These are phyloP conservation scores for Montipora cactus DNA, from an alignment of 64 coral and sea anemone genomes.

Conservation along the genomic window DNA sequence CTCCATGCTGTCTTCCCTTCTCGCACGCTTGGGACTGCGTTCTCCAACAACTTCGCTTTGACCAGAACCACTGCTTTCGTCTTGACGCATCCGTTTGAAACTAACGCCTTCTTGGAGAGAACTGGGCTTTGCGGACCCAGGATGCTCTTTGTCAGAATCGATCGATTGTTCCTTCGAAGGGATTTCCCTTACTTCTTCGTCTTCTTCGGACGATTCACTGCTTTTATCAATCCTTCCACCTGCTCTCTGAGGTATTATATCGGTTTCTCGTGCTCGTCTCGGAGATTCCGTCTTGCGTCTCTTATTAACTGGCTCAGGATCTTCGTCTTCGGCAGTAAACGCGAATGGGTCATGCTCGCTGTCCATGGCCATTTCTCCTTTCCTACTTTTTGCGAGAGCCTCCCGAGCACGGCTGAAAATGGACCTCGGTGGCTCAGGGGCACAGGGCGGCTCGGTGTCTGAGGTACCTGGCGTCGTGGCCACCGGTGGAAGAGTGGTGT, in stretches of 20 bases:
- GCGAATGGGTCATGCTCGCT: conserved; percentile 53
- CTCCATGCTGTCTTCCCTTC: not conserved
- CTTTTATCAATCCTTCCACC: not conserved
- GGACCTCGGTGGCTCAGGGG: conserved; percentile 4
- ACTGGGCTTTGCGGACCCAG: not conserved
- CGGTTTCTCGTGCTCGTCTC: not conserved
- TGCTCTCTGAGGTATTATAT: not conserved
- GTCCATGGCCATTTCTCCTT: not conserved
- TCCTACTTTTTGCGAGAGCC: not conserved
- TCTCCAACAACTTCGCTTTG: not conserved
- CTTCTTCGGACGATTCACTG: not conserved
- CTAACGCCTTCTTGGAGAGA: not conserved
- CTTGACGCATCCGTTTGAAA: not conserved
- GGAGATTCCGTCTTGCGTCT: conserved; percentile 24
- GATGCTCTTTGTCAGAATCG: not conserved
- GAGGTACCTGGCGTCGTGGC: not conserved
- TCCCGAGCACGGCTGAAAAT: conserved; percentile 54
- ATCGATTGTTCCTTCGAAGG: not conserved
- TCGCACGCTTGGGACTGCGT: not conserved
- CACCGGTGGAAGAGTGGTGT: not conserved
- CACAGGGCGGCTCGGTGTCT: not conserved
- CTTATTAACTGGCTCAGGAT: conserved; percentile 1
- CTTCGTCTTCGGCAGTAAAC: conserved; percentile 63
- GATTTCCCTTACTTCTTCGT: not conserved
- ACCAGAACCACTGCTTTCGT: not conserved